Evolutionary conservation across 2,113 vertebrate species (phyloP).

Genomic region (Neodontobutis hainanensis): DNA sequence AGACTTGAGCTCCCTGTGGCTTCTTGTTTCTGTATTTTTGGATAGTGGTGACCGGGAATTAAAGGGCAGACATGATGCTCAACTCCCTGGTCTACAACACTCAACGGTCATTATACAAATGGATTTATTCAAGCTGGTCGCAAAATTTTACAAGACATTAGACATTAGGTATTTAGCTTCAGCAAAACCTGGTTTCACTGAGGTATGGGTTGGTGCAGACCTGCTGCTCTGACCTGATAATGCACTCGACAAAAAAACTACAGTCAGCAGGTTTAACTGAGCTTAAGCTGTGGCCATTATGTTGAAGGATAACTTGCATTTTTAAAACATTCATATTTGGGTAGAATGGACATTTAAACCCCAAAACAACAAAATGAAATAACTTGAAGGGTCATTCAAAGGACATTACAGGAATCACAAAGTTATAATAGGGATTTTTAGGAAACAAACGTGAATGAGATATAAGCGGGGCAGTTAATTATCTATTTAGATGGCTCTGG

Average conservation of each 20-base stretch:
- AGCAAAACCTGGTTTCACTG: conserved; percentile 1
- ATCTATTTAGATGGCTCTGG: neutral
- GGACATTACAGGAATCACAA: neutral
- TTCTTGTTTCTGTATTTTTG: neutral
- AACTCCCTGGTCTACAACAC: too few relatives aligned
- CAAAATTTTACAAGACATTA: neutral
- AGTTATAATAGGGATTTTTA: neutral
- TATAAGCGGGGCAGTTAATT: neutral
- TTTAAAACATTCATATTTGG: conserved; percentile 4
- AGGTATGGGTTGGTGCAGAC: conserved; percentile 13
- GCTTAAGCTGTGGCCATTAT: conserved; percentile 1
- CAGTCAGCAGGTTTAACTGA: conserved; percentile 12
- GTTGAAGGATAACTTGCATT: conserved; percentile 7
- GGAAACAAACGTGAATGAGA: neutral
- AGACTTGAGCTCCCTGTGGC: neutral
- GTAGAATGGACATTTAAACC: conserved; percentile 4
- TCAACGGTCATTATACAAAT: too few relatives aligned
- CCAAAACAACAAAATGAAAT: neutral
- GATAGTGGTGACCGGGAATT: neutral
- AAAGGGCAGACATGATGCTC: neutral
- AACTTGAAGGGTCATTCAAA: neutral
- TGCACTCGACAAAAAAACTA: conserved; percentile 2
- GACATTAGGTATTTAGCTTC: neutral
- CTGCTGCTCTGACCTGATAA: conserved; percentile 24
- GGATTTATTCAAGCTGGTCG: too few relatives aligned